Conservation (phyloP, 2,888 invertebrate genomes). For the Ennomos quercinarius region DNA sequence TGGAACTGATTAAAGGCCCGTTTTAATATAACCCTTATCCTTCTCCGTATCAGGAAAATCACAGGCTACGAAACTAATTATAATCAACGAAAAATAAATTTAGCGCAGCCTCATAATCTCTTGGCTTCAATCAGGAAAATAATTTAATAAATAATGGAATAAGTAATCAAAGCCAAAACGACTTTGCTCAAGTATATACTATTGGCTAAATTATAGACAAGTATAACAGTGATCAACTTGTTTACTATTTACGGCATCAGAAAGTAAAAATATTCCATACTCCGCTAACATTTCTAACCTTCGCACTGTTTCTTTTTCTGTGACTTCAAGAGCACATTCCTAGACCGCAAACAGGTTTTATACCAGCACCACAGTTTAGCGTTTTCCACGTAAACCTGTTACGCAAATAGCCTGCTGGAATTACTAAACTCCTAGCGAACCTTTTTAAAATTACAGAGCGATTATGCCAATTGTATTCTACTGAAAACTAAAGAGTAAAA, state of each 20-base stretch:
- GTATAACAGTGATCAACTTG: too few relatives aligned
- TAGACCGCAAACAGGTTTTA: constrained; percentile 2
- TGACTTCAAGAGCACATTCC: constrained; percentile 4
- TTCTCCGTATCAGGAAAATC: too few relatives aligned
- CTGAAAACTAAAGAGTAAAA: not conserved
- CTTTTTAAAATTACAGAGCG: constrained; percentile 6
- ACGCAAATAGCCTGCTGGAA: constrained; percentile 3
- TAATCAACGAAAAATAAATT: constrained; percentile 1
- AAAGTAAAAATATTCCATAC: too few relatives aligned
- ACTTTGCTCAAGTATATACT: too few relatives aligned
- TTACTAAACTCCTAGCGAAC: not conserved
- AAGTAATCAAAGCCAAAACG: too few relatives aligned
- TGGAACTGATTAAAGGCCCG: too few relatives aligned
- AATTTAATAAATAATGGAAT: too few relatives aligned
- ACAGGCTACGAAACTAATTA: not conserved
- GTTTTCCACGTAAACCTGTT: not conserved
- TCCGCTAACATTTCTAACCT: constrained; percentile 3
- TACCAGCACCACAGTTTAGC: constrained; percentile 1
- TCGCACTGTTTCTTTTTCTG: not conserved
- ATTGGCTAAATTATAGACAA: too few relatives aligned
- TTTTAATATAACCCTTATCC: too few relatives aligned
- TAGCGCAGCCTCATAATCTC: constrained; percentile 3
- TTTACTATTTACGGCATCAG: too few relatives aligned
- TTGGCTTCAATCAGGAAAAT: not conserved
- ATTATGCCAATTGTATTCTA: constrained; percentile 2